Base-by-base conservation (phyloP, 1,140 invertebrate genomes). In the Drosophila saltans region DNA sequence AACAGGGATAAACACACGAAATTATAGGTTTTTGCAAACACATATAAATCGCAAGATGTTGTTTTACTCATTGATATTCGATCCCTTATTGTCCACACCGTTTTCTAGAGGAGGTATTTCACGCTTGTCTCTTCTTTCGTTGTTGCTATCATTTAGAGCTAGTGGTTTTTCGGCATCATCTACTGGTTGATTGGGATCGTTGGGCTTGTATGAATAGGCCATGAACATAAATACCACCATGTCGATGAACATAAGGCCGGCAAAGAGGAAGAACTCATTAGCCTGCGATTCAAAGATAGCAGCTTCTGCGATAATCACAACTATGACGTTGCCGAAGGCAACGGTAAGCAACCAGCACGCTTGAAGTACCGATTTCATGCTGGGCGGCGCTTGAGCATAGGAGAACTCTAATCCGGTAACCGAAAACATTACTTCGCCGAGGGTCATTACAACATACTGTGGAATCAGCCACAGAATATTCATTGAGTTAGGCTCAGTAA, bases 381-480 rank as follows among this genome's bases (percentile, higher is more conserved):
- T 96, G n/a, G 93, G 91, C 0, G 98, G 98, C 0, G 98, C 96
- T 94, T 98, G 95, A 6, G 95, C 96, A 91, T 98, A 99, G 0
- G 97, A 97, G 93, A 99, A 99, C 80, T 98, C 96, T 8, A 98
- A 93, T 8, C 98, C 98, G 0, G 97, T 98, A 11, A 99, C 95
- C 0, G 96, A 97, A 91, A 98, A 98, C 93, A 99, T 95, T 28
- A 99, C 97, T 92, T 95, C 97, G 0, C 94, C 97, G 65, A 96
- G 94, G 0, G 97, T 98, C 66, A 99, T 96, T 0, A 98, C 92
- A 36, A 98, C 91, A 84, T 98, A 98, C 88, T 98, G 97, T 0
- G 97, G 97, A 6, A 98, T 86, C 83, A 98, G 94, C 95, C 95
- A 97, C 0, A 97, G 90, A 78, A 98, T 97, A 74, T 96, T 95